Percentiles rank a stretch among this genome's conserved stretches.
Conservation (phyloP, 2,797 vertebrate genomes). For the Lateolabrax maculatus region DNA sequence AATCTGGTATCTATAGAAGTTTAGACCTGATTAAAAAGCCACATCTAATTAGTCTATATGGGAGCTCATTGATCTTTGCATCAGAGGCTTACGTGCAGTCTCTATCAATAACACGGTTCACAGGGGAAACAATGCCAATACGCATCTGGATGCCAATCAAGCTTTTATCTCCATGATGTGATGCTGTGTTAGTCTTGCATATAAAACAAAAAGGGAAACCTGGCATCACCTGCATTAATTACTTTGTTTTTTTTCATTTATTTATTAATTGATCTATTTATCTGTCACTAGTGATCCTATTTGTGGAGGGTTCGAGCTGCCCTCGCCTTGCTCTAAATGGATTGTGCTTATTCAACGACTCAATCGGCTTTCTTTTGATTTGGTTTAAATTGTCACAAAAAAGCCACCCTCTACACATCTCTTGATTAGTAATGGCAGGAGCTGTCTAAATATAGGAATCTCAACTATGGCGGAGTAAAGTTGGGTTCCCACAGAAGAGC, state of each 20-base stretch:
- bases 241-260: not conserved
- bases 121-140: slow-evolving; percentile 53
- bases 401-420: not conserved
- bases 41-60: slow-evolving; percentile 65
- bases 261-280: slow-evolving; percentile 3
- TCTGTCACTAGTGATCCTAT: slow-evolving; percentile 27
- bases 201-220: slow-evolving; percentile 6
- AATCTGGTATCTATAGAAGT: not conserved
- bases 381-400: slow-evolving; percentile 30
- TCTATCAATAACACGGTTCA: slow-evolving; percentile 65
- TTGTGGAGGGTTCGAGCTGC: not conserved
- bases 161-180: slow-evolving; percentile 15
- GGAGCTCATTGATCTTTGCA: slow-evolving; percentile 63
- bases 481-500: slow-evolving; percentile 37
- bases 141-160: slow-evolving; percentile 59
- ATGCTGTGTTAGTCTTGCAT: slow-evolving; percentile 11
- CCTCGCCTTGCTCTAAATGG: not conserved
- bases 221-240: slow-evolving; percentile 25
- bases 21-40: slow-evolving; percentile 32
- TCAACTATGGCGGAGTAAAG: slow-evolving; percentile 22
- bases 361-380: slow-evolving; percentile 44
- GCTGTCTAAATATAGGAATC: slow-evolving; percentile 48
- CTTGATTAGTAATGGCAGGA: slow-evolving; percentile 36
- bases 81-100: slow-evolving; percentile 32
- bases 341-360: not conserved